Conservation (phyloP, 2,797 vertebrate species). For the Silurus lanzhouensis region DNA sequence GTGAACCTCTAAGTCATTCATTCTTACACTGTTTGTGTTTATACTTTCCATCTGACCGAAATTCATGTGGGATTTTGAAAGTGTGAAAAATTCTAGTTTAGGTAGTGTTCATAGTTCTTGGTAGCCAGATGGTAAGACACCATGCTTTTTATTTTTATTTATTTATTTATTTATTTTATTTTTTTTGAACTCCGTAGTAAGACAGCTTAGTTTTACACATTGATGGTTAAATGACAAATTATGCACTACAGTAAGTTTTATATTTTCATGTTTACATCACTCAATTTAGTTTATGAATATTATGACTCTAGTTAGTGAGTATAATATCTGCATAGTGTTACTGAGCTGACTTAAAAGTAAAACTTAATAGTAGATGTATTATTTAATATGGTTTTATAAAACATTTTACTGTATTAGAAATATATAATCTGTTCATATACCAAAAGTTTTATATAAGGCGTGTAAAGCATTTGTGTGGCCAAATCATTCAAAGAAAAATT, state of each 20-base stretch:
- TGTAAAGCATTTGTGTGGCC: background rate
- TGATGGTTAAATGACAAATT: background rate
- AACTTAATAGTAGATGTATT: background rate
- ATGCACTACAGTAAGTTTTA: background rate
- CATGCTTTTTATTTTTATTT: background rate
- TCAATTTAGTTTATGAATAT: background rate
- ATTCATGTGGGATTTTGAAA: background rate
- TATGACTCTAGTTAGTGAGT: background rate
- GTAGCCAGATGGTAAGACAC: background rate
- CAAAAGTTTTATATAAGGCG: background rate
- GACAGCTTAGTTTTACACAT: background rate
- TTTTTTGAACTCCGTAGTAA: background rate
- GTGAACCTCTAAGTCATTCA: slow-evolving; percentile 1
- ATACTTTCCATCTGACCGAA: background rate
- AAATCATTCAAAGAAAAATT: background rate
- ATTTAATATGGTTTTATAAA: background rate
- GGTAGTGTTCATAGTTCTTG: background rate
- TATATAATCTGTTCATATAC: background rate
- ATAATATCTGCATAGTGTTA: background rate
- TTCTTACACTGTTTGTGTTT: background rate
- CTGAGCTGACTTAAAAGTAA: background rate
- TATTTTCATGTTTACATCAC: background rate
- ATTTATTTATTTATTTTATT: too few species aligned
- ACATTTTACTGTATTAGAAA: background rate
- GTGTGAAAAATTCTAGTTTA: background rate